Evolutionary conservation across 2,797 vertebrate species (phyloP).

Genomic region (Paramormyrops hopkinsi): DNA sequence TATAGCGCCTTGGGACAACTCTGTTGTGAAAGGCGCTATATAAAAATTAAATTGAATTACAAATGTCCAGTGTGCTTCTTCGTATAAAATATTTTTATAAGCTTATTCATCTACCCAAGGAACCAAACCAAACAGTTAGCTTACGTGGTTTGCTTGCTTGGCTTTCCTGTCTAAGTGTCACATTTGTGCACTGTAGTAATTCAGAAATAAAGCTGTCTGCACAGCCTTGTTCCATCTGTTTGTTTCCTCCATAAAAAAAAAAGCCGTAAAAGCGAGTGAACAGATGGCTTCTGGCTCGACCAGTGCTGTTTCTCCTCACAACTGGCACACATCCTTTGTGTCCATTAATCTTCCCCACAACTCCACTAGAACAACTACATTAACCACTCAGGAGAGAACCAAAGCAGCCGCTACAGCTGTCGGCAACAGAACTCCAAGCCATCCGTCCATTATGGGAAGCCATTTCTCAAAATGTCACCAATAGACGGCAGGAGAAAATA

Average conservation of each 20-base stretch:
- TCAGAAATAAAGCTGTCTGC: conserved; percentile 46
- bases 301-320: conserved; percentile 82
- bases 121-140: not conserved
- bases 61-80: not conserved
- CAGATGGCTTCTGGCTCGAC: conserved; percentile 91
- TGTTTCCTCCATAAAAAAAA: conserved; percentile 82
- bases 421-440: conserved; percentile 79
- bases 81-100: not conserved
- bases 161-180: conserved; percentile 53
- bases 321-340: conserved; percentile 85
- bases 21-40: not conserved
- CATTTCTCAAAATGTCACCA: conserved; percentile 72
- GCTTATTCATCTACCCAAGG: not conserved
- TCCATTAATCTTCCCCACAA: conserved; percentile 99
- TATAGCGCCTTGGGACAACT: not conserved
- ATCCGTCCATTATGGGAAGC: conserved; percentile 70
- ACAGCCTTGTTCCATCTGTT: conserved; percentile 71
- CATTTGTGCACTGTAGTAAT: conserved; percentile 55
- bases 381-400: conserved; percentile 69
- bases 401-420: conserved; percentile 78
- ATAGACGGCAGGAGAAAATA: conserved; percentile 74
- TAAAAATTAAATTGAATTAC: not conserved
- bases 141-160: not conserved
- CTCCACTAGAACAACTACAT: conserved; percentile 94
- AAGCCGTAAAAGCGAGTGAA: conserved; percentile 84